Percentiles rank a stretch among this genome's conserved stretches.
These are phyloP conservation scores for Leptopterna dolabrata DNA, from an alignment of 2,888 invertebrate species.

Conservation along the genomic window DNA sequence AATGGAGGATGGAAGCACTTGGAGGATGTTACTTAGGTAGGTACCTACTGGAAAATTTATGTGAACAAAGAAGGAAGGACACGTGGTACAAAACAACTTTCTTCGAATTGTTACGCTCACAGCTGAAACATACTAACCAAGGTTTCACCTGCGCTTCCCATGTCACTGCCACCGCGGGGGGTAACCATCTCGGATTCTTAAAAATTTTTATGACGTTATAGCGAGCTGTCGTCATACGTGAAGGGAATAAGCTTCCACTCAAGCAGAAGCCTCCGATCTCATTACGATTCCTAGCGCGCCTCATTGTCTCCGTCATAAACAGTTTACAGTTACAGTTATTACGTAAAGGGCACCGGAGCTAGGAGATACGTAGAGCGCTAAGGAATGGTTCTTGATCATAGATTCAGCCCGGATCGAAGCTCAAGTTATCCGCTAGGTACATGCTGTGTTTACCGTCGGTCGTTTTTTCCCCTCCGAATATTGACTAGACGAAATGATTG, in stretches of 20 bases:
- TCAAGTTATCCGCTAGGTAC: not conserved
- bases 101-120: not conserved
- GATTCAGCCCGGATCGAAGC: not conserved
- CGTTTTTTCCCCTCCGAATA: not conserved
- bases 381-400: not conserved
- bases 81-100: no score
- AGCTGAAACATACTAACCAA: not conserved
- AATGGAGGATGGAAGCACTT: no score
- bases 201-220: not conserved
- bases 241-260: not conserved
- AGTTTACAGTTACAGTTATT: constrained; percentile 8
- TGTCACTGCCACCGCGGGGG: not conserved
- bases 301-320: not conserved
- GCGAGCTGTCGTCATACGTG: not conserved
- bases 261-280: not conserved
- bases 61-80: no score
- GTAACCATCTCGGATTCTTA: not conserved
- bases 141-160: not conserved
- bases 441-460: not conserved
- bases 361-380: not conserved
- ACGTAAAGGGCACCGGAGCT: not conserved
- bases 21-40: no score
- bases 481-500: not conserved
- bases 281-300: not conserved
- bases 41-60: no score